Conservation (phyloP, 2,797 vertebrate species). For the Syngnathus acus region DNA sequence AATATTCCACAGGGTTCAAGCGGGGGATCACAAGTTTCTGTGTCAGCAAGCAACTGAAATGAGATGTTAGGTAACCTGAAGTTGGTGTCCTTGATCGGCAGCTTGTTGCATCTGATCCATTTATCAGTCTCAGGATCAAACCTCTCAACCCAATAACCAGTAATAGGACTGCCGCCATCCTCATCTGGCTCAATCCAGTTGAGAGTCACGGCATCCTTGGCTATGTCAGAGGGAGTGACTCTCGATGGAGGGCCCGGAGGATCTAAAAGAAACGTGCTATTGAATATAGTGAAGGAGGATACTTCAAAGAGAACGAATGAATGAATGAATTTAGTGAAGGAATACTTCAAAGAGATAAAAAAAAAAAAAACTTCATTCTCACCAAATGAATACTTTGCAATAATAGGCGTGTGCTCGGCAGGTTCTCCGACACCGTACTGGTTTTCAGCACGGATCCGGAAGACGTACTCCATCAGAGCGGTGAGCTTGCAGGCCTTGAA, state of each 20-base stretch:
- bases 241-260: slow-evolving; percentile 87
- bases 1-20: neutral
- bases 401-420: slow-evolving; percentile 79
- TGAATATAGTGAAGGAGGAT: too few relatives aligned
- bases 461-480: slow-evolving; percentile 88
- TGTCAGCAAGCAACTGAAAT: neutral
- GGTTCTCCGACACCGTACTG: slow-evolving; percentile 93
- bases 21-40: too few relatives aligned
- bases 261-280: slow-evolving; percentile 60
- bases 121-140: slow-evolving; percentile 90
- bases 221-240: slow-evolving; percentile 83
- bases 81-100: slow-evolving; percentile 84
- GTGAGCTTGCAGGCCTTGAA: slow-evolving; percentile 87
- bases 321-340: too few relatives aligned
- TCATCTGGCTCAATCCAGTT: slow-evolving; percentile 95
- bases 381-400: slow-evolving; percentile 96
- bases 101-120: slow-evolving; percentile 95
- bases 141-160: slow-evolving; percentile 97
- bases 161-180: slow-evolving; percentile 94
- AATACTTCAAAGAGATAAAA: too few relatives aligned
- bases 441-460: slow-evolving; percentile 94
- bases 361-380: slow-evolving; percentile 18
- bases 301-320: neutral
- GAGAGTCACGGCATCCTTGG: slow-evolving; percentile 89
- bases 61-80: slow-evolving; percentile 73